phyloP scores from a whole-genome alignment of 1,140 invertebrate species.

The Protaetia brevitarsis region DNA sequence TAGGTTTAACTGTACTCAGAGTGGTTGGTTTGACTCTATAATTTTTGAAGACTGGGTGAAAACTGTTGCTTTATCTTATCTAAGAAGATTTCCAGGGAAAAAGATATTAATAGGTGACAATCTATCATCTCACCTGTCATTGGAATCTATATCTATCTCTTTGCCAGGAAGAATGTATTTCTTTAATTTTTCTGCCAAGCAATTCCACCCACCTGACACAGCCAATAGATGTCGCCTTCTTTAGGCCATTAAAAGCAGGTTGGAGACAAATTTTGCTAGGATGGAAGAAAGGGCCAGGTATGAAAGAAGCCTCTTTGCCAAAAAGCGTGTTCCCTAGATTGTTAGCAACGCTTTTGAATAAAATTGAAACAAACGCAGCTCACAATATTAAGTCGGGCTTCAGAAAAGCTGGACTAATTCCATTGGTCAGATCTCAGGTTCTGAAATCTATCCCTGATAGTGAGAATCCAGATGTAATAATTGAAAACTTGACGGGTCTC shows the following conservation, averaged over 20 bases:
- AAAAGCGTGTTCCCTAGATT: slow-evolving; percentile 12
- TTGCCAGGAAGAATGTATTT: not conserved
- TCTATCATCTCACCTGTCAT: not conserved
- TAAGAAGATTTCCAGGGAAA: not conserved
- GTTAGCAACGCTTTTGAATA: slow-evolving; percentile 23
- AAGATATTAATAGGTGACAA: slow-evolving; percentile 20
- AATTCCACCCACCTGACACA: slow-evolving; percentile 21
- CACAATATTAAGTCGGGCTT: slow-evolving; percentile 39
- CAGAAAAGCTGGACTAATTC: slow-evolving; percentile 36
- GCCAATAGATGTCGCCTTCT: slow-evolving; percentile 17
- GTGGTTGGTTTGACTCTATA: not conserved
- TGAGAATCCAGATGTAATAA: not conserved
- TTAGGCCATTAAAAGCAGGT: slow-evolving; percentile 2
- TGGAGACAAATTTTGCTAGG: slow-evolving; percentile 5
- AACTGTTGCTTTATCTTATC: not conserved
- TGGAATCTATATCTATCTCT: not conserved
- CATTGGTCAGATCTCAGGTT: slow-evolving; percentile 35
- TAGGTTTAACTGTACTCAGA: not conserved
- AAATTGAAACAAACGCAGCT: slow-evolving; percentile 25
- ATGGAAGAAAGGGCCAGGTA: slow-evolving; percentile 15
- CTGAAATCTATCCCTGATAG: not conserved
- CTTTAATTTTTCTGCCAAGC: slow-evolving; percentile 10
- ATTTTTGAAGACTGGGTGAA: slow-evolving; percentile 10
- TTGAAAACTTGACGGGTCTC: not conserved
- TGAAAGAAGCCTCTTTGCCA: not conserved